phyloP scores from a whole-genome alignment of 2,888 invertebrate species.

The Vesta saturnalis region DNA sequence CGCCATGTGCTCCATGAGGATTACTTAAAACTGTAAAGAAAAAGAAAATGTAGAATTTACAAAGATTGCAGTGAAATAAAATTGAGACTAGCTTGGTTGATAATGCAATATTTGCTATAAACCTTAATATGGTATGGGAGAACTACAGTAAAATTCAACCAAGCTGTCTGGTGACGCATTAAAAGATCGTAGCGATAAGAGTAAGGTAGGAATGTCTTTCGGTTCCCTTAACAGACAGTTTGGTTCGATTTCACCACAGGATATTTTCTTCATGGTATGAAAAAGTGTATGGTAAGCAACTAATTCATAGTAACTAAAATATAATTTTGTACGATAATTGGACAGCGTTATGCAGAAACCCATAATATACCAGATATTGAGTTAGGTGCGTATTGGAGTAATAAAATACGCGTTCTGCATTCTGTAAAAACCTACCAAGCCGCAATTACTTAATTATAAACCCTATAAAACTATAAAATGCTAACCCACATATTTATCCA shows the following conservation, averaged over 20 bases:
- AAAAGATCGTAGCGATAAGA: too few species aligned
- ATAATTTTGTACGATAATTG: neutral
- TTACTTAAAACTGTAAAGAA: slow-evolving; percentile 75
- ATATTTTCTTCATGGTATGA: neutral
- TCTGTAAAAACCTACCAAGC: neutral
- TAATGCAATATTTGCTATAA: too few species aligned
- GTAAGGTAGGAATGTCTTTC: too few species aligned
- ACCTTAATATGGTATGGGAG: too few species aligned
- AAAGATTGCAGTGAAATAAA: too few species aligned
- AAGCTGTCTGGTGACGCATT: too few species aligned
- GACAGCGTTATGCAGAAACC: neutral
- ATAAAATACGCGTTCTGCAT: neutral
- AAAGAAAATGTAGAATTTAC: too few species aligned
- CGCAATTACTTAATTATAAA: too few species aligned
- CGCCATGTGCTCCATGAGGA: slow-evolving; percentile 69
- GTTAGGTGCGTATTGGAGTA: neutral
- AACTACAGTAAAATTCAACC: too few species aligned
- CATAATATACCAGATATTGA: neutral
- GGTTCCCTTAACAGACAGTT: too few species aligned
- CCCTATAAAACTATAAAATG: neutral
- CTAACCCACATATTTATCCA: neutral
- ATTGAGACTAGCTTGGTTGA: neutral
- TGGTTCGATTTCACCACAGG: neutral
- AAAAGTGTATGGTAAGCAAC: too few species aligned
- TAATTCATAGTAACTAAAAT: neutral